These are phyloP conservation scores for Brachypterus glaber DNA, from an alignment of 2,888 invertebrate species.

Conservation along the genomic window DNA sequence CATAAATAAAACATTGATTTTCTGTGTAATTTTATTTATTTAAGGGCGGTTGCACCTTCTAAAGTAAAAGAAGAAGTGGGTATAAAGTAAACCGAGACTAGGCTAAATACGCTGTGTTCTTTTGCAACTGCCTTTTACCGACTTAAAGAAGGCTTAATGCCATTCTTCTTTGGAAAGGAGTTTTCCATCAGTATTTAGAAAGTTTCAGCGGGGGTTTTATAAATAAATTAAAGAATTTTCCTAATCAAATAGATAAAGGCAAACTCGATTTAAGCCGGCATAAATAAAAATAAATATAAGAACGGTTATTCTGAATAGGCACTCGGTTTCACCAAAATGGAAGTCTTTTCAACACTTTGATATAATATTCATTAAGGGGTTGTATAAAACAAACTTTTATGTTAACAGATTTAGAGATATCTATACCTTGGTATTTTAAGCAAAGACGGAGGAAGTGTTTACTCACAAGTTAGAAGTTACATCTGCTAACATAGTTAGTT, in stretches of 20 bases:
- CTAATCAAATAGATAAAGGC: conserved; percentile 21
- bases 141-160: conserved; percentile 13
- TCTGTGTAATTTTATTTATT: too few species aligned
- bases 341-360: too few species aligned
- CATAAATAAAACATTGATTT: too few species aligned
- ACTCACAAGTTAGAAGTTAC: too few species aligned
- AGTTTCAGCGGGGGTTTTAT: conserved; percentile 12
- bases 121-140: conserved; percentile 10
- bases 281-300: conserved; percentile 10
- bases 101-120: conserved; percentile 13
- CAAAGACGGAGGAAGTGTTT: too few species aligned
- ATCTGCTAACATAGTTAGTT: too few species aligned
- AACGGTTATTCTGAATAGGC: not conserved
- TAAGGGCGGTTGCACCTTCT: too few species aligned
- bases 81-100: conserved; percentile 14
- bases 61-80: conserved; percentile 8
- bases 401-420: too few species aligned
- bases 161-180: conserved; percentile 10
- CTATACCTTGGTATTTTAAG: too few species aligned
- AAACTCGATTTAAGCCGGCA: conserved; percentile 15
- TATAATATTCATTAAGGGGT: too few species aligned
- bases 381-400: too few species aligned
- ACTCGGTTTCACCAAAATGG: not conserved
- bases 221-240: conserved; percentile 21
- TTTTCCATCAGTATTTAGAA: conserved; percentile 14